Percentiles rank a stretch among this genome's conserved stretches.
Evolutionary conservation across 2,113 vertebrate species (phyloP).

Genomic region (Coracopsis vasa): DNA sequence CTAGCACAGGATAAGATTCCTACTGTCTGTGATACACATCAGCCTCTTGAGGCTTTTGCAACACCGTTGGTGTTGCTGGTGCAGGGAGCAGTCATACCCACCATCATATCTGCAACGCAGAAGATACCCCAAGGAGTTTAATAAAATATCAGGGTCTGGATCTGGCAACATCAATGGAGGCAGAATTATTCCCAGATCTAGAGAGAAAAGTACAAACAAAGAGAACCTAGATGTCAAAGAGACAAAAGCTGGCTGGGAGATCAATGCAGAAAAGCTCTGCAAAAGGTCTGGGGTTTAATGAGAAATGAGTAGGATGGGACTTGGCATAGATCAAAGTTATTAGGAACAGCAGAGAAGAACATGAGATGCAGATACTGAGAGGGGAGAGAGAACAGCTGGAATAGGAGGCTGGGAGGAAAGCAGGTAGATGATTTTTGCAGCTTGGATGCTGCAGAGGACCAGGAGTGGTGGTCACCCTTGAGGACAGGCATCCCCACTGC

Average conservation of each 20-base stretch:
- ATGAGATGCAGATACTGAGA: neutral
- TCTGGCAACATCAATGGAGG: neutral
- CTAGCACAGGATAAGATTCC: neutral
- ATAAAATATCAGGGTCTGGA: neutral
- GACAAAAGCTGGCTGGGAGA: conserved; percentile 4
- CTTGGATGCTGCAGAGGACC: neutral
- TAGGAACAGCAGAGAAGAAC: neutral
- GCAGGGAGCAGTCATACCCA: neutral
- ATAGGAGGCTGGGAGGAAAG: neutral
- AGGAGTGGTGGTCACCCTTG: neutral
- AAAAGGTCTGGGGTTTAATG: neutral
- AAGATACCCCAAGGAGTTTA: neutral
- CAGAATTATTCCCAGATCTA: conserved; percentile 1
- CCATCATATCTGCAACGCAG: neutral
- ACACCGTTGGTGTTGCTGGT: neutral
- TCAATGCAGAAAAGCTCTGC: neutral
- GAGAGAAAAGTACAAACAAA: neutral
- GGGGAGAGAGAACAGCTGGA: neutral
- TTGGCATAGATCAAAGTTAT: neutral
- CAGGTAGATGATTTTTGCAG: neutral
- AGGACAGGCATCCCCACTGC: neutral
- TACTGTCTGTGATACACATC: neutral
- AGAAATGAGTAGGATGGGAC: neutral
- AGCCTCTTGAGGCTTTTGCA: neutral
- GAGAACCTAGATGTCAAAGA: neutral